Evolutionary conservation across 2,888 invertebrate genomes (phyloP), one percentile per base, ranked within the genome.

Genomic region (Eulithis testata): DNA sequence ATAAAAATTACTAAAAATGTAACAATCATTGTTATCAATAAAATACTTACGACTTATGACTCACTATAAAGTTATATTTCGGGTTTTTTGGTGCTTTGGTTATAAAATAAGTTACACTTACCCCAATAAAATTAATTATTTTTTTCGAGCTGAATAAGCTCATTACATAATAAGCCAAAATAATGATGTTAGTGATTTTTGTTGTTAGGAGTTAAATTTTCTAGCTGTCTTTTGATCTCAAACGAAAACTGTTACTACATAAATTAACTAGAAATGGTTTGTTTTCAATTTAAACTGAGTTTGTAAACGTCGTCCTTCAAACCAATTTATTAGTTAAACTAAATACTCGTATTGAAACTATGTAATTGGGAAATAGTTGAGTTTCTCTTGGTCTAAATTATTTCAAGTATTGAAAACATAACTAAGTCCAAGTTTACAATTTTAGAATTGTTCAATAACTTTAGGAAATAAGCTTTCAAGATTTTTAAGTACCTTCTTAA

Each of bases 261-360:
- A 8, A 43, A 47, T 57, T 37, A n/a, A 27, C 2, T 31, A 43
- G 40, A 50, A 58, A 59, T 51, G 43, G 44, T 59, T 52, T 6
- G 31, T 44, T 60, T 60, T 51, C 27, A 59, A 52, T 59, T 52
- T 14, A 31, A 11, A 9, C 7, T 14, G 37, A 11, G 40, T 21
- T 40, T 14, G 57, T 40, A 53, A 52, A 14, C 14, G n/a, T 11
- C 52, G 52, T 52, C 51, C 51, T 40, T 59, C 59, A 49, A 58
- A 43, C 43, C 12, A 51, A 60, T 45, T 36, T 14, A 37, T 14
- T 45, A 14, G 3, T 44, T 14, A 37, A 54, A 6, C 37, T 53
- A 47, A 60, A 53, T 54, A 47, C 59, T n/a, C 5, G 8, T 45
- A 11, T 47, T n/a, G 47, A 54, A 53, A 60, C 45, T 40, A 47